phyloP scores from a whole-genome alignment of 64 coral and sea anemone species.

The Hydrozoanthus tunicans region DNA sequence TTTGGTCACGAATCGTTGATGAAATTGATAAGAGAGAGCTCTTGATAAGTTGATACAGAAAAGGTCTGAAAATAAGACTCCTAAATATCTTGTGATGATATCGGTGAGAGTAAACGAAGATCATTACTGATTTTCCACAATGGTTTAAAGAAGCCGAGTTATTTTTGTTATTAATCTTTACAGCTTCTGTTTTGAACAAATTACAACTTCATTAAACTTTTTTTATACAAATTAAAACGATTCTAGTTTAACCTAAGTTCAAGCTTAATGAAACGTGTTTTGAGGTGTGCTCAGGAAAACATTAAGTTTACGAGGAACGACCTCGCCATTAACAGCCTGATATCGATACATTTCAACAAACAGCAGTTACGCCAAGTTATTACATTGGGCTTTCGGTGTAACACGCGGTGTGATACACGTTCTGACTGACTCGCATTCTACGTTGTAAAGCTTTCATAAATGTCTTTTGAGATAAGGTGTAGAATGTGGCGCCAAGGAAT shows the following conservation, averaged over 20 bases:
- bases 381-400: constrained; percentile 2
- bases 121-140: not conserved
- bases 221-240: not conserved
- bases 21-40: constrained; percentile 8
- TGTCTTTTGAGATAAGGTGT: constrained; percentile 54
- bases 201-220: not conserved
- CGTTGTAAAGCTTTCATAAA: constrained; percentile 37
- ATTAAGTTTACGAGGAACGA: constrained; percentile 11
- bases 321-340: constrained; percentile 17
- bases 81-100: constrained; percentile 2
- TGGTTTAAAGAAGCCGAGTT: not conserved
- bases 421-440: not conserved
- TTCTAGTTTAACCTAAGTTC: not conserved
- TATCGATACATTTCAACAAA: constrained; percentile 61
- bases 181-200: not conserved
- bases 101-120: not conserved
- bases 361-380: not conserved
- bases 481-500: constrained; percentile 51
- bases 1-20: constrained; percentile 49
- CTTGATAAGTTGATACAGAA: not conserved
- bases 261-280: constrained; percentile 27
- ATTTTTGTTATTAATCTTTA: not conserved
- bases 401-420: not conserved
- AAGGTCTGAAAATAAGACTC: constrained; percentile 14
- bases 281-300: not conserved